Evolutionary conservation across 2,113 vertebrate species (phyloP).

Genomic region (Felis chaus): DNA sequence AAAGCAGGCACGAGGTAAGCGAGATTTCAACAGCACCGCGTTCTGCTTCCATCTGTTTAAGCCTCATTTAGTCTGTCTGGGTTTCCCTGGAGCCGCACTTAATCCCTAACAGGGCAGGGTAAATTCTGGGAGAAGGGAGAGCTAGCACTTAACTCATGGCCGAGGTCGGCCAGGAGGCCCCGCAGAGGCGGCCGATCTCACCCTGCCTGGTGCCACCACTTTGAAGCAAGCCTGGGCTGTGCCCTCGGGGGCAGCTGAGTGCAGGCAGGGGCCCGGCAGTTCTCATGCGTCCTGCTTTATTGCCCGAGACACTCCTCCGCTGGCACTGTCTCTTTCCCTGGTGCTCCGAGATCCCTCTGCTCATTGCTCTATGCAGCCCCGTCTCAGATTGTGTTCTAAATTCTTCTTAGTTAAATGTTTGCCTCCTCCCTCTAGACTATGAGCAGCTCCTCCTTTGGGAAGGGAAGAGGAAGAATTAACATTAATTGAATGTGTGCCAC

Average conservation of each 20-base stretch:
- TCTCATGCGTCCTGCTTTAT: neutral
- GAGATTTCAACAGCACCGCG: neutral
- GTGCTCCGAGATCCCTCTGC: neutral
- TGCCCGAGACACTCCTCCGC: accelerated
- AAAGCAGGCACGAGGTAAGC: neutral
- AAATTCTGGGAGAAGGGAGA: neutral
- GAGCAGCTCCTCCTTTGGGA: neutral
- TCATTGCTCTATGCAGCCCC: neutral
- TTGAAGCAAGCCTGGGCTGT: neutral
- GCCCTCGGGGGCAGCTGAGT: neutral
- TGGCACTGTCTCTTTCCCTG: accelerated
- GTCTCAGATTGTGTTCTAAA: neutral
- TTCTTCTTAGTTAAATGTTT: neutral
- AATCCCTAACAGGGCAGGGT: neutral
- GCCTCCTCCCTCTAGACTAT: neutral
- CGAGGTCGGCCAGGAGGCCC: neutral
- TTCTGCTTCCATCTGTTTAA: neutral
- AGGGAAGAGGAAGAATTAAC: neutral
- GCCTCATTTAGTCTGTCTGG: neutral
- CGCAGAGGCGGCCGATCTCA: accelerated
- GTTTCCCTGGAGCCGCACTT: neutral
- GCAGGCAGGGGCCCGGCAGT: neutral
- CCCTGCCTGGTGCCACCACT: neutral
- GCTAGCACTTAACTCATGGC: neutral
- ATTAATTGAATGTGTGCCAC: neutral